These are phyloP conservation scores for Theocolax elegans DNA, from an alignment of 1,140 invertebrate genomes.

Conservation along the genomic window DNA sequence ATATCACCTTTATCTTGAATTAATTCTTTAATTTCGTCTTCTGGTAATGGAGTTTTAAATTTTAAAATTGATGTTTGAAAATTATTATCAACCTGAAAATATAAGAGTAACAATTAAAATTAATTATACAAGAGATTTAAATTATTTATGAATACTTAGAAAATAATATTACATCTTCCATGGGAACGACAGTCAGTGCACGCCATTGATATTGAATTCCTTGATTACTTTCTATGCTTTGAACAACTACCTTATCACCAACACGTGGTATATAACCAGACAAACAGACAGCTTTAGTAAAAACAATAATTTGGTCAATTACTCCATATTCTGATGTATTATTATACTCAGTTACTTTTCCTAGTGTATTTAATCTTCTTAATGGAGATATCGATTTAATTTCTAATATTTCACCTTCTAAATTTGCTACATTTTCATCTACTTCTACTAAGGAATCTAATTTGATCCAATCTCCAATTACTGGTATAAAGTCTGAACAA, in stretches of 20 bases:
- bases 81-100: conserved; percentile 3
- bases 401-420: conserved; percentile 69
- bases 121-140: background rate
- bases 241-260: conserved; percentile 71
- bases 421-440: conserved; percentile 65
- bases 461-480: conserved; percentile 74
- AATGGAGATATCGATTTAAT: conserved; percentile 70
- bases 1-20: conserved; percentile 62
- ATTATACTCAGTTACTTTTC: conserved; percentile 69
- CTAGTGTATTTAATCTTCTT: conserved; percentile 66
- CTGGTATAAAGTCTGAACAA: conserved; percentile 65
- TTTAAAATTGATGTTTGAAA: conserved; percentile 2
- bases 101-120: conserved; percentile 14
- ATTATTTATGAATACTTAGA: conserved; percentile 8
- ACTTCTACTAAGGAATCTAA: conserved; percentile 70
- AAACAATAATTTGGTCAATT: conserved; percentile 69
- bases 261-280: conserved; percentile 68
- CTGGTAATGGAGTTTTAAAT: conserved; percentile 1
- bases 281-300: conserved; percentile 67
- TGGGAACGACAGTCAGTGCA: conserved; percentile 68
- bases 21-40: conserved; percentile 43
- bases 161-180: conserved; percentile 54
- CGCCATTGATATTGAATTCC: conserved; percentile 69
- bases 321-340: conserved; percentile 59
- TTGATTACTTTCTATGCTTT: conserved; percentile 78